Conservation (phyloP, 2,113 vertebrate genomes). For the Paralichthys olivaceus region DNA sequence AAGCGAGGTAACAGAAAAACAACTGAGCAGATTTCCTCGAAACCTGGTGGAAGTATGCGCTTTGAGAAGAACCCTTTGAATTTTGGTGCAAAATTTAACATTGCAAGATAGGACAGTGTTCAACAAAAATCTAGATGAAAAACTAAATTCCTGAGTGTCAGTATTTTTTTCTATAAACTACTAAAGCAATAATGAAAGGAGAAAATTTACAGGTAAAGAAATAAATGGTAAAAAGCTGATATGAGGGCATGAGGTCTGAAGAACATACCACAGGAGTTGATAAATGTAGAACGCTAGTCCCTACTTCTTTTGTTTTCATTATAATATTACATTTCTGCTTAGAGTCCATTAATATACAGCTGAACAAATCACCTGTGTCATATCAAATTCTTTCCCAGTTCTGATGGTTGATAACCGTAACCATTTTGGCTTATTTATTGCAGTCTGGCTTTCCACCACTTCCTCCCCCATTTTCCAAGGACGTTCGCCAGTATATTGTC, state of each 20-base stretch:
- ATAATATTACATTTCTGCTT: constrained; percentile 5
- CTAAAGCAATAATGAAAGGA: not conserved
- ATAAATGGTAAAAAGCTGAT: too few species aligned
- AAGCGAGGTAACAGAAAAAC: too few species aligned
- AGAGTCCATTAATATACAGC: not conserved
- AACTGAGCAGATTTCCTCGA: too few species aligned
- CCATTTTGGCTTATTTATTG: constrained; percentile 7
- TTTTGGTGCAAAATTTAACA: too few species aligned
- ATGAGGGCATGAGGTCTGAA: not conserved
- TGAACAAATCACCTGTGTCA: constrained; percentile 4
- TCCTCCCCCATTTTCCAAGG: not conserved
- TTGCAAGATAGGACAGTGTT: too few species aligned
- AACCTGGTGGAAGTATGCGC: too few species aligned
- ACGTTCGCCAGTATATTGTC: constrained; percentile 19
- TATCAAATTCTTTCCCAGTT: not conserved
- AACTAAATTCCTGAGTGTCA: too few species aligned
- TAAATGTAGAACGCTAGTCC: not conserved
- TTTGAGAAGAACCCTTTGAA: too few species aligned
- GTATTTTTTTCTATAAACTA: not conserved
- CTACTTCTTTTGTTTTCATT: not conserved
- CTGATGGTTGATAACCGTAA: constrained; percentile 1
- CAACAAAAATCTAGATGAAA: too few species aligned
- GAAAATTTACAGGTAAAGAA: too few species aligned
- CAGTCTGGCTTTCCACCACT: constrained; percentile 8
- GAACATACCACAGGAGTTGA: not conserved